Base-by-base conservation (phyloP, 2,113 vertebrate species). In the Salvelinus namaycush region DNA sequence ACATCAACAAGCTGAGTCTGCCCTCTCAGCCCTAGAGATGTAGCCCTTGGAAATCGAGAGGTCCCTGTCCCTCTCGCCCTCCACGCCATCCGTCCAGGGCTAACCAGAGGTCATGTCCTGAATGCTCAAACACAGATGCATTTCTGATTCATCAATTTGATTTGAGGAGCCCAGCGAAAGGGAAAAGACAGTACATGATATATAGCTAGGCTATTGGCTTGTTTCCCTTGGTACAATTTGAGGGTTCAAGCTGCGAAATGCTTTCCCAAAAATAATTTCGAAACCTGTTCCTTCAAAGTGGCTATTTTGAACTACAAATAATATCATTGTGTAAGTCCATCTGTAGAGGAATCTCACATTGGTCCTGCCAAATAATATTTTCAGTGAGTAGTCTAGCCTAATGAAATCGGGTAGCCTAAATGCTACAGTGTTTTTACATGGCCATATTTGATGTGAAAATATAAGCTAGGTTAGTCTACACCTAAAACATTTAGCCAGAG, bases 1-100 rank as follows among this genome's bases (percentile, higher is more conserved):
- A 57, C 81, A 76, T 75, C 62, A 79, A 69, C 75, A 78, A 79
- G 79, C 69, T 57, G 4, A 34, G 39, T 76, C 76, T 75, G 73
- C 68, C 73, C 70, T 66, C 22, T 72, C 80, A 51, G 48, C 59
- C 74, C 16, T 34, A 60, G 68, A 83, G 79, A 79, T 34, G 7
- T 74, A 69, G 62, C 68, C 72, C n/a, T 67, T 60, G 49, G 24
- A 75, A 77, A 79, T 69, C 18, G 51, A 79, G 71, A 78, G 69
- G 54, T 75, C 39, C 14, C 48, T 59, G 24, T 62, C 39, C 14
- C 48, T 59, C 68, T 6, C 67, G 14, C 66, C 29, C 16, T 18
- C 29, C 16, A 6, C 13, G 13, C 29, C 54, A 79, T 31, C 64
- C 11, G 49, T 34, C 51, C 65, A 48, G 14, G 70, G 60, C 78